Evolutionary conservation across 2,113 vertebrate species (phyloP), one percentile per base, ranked within the genome.

Genomic region (Semnornis frantzii): DNA sequence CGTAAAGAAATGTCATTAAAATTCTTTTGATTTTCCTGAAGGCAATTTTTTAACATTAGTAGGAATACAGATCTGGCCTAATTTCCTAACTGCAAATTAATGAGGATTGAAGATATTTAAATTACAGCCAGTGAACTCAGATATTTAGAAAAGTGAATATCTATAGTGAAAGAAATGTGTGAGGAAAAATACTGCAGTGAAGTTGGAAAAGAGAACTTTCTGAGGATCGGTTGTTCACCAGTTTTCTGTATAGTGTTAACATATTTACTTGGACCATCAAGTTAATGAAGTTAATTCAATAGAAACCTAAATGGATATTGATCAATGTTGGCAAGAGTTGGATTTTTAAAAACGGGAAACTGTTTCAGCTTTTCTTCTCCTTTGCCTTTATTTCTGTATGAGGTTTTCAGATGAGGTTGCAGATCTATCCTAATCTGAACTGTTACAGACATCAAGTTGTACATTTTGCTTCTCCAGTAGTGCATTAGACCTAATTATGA

Each of bases 1-100:
- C 82, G 94, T 96, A 97, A 94, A 95, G 83, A 87, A 50, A 92
- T 96, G 82, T 88, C 87, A 97, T 97, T 97, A 97, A 97, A 92
- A 97, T 97, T 96, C 95, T 94, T 96, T 94, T 95, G 94, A 96
- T 96, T 95, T 95, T 96, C 87, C 94, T 95, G 72, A 89, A 95
- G 95, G 94, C 95, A 92, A 50, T 52, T 85, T 92, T 96, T 96
- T 89, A 90, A 74, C 76, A 88, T 95, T 94, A 85, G 90, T 82
- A 96, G 90, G 71, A 95, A 92, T 88, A 87, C 82, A 92, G 93
- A 94, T 95, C 93, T 97, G 95, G 85, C 95, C 94, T 96, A 95
- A 97, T 97, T 97, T 97, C 80, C 82, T 85, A 90, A 82, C 73
- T 95, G 93, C 68, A 96, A 96, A 93, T 95, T 96, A 96, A 95